A percentile compares a stretch with the other conserved stretches of the same genome.
phyloP scores from a whole-genome alignment of 2,113 vertebrate genomes.

The Mirounga angustirostris region DNA sequence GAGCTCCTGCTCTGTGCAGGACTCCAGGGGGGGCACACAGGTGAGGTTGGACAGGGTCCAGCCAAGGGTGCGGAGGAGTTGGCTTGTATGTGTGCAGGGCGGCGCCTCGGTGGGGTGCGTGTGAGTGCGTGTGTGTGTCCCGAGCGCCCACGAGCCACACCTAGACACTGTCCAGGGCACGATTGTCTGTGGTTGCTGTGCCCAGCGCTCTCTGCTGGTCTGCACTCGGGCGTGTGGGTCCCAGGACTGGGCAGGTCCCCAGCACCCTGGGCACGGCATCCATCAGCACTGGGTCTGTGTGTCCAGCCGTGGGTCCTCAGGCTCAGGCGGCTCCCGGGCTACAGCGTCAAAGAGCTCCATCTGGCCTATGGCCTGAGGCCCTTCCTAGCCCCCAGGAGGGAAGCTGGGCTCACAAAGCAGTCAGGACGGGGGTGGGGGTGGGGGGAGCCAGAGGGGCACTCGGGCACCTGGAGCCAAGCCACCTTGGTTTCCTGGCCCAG shows the following conservation, averaged over 20 bases:
- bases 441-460: not conserved
- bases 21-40: too few species aligned
- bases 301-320: not conserved
- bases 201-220: not conserved
- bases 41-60: not conserved
- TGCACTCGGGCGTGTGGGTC: accelerated
- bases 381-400: not conserved
- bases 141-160: accelerated
- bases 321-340: not conserved
- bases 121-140: accelerated
- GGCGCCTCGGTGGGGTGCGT: accelerated
- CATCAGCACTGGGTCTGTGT: too few species aligned
- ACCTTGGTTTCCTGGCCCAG: not conserved
- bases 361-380: not conserved
- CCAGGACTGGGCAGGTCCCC: not conserved
- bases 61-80: not conserved
- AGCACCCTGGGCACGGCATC: not conserved
- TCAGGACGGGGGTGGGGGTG: not conserved
- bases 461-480: not conserved
- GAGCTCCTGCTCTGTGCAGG: not conserved
- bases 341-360: not conserved
- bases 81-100: not conserved
- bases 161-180: too few species aligned
- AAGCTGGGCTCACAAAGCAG: not conserved
- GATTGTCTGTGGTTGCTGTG: accelerated